Evolutionary conservation across 2,888 invertebrate species (phyloP).

Genomic region (Chesias legatella): DNA sequence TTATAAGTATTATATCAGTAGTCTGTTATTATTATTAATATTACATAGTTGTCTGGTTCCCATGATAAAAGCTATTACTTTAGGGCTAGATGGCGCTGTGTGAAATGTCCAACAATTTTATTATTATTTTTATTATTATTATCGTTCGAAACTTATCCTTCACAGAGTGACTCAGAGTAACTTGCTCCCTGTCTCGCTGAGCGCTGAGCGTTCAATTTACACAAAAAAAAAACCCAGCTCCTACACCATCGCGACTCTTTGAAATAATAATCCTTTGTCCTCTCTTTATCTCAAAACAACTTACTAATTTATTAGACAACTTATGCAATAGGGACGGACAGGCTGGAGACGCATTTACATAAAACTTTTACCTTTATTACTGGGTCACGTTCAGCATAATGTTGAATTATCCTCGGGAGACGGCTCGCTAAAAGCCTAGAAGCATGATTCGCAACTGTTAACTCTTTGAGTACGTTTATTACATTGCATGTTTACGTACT

Average conservation of each 20-base stretch:
- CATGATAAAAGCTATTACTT: too few species aligned
- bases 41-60: too few species aligned
- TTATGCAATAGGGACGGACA: conserved; percentile 40
- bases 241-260: conserved; percentile 1
- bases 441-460: not conserved
- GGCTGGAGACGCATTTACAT: conserved; percentile 40
- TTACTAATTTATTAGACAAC: conserved; percentile 47
- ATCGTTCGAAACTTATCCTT: too few species aligned
- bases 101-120: too few species aligned
- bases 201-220: not conserved
- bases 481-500: too few species aligned
- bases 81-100: too few species aligned
- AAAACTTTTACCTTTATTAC: conserved; percentile 46
- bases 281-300: conserved; percentile 38
- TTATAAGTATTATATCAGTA: too few species aligned
- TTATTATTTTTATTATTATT: too few species aligned
- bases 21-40: too few species aligned
- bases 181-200: not conserved
- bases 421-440: conserved; percentile 22
- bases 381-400: conserved; percentile 22
- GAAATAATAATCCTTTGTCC: conserved; percentile 41
- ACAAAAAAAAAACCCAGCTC: not conserved
- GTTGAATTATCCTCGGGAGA: conserved; percentile 24
- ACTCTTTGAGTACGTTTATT: not conserved
- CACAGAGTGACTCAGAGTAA: not conserved